Percentiles rank a stretch among this genome's conserved stretches.
Conservation (phyloP, 1,140 invertebrate species). For the Atta texana region DNA sequence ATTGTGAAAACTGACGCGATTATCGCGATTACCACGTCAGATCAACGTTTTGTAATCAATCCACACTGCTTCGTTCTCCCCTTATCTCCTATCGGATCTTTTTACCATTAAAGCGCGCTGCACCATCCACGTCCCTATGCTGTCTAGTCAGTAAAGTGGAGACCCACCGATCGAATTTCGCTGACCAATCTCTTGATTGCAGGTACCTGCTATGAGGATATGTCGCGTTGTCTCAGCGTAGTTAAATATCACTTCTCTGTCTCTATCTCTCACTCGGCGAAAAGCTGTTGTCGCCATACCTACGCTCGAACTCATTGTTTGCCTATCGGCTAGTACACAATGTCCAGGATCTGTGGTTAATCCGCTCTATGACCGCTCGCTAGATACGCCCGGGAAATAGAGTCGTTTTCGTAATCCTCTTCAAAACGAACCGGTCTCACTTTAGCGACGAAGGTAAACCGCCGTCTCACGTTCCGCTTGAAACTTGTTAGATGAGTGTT, state of each 20-base stretch:
- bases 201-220: slow-evolving; percentile 84
- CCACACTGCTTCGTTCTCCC: not conserved
- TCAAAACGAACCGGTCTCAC: slow-evolving; percentile 73
- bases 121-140: slow-evolving; percentile 5
- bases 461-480: slow-evolving; percentile 67
- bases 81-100: not conserved
- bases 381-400: slow-evolving; percentile 72
- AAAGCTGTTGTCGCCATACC: slow-evolving; percentile 68
- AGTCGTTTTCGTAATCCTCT: slow-evolving; percentile 69
- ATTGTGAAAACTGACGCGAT: not conserved
- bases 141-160: slow-evolving; percentile 44
- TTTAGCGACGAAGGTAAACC: slow-evolving; percentile 81
- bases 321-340: slow-evolving; percentile 75
- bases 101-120: slow-evolving; percentile 51
- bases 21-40: not conserved
- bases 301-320: slow-evolving; percentile 76
- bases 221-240: slow-evolving; percentile 76
- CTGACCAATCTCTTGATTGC: slow-evolving; percentile 80
- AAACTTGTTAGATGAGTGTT: slow-evolving; percentile 76
- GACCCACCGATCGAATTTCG: slow-evolving; percentile 14
- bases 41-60: not conserved
- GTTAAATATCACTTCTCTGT: slow-evolving; percentile 73
- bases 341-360: slow-evolving; percentile 80
- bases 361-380: slow-evolving; percentile 72
- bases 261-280: slow-evolving; percentile 64